Evolutionary conservation across 2,113 vertebrate species (phyloP).

Genomic region (Nyctibius bracteatus): DNA sequence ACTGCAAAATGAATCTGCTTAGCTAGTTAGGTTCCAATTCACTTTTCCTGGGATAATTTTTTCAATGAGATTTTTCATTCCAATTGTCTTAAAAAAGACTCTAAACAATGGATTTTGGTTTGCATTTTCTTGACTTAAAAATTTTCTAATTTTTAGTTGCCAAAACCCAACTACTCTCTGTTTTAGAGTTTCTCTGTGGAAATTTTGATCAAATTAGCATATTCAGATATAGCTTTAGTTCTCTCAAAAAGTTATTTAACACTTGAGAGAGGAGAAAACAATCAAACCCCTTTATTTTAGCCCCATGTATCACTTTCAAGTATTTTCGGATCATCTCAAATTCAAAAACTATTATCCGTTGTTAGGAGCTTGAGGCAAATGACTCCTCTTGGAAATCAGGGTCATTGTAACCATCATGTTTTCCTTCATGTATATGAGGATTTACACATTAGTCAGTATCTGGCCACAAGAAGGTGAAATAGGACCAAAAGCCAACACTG

Average conservation of each 20-base stretch:
- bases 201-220: background rate
- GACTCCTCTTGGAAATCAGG: slow-evolving; percentile 9
- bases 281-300: slow-evolving; percentile 24
- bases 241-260: background rate
- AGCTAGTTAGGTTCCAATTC: background rate
- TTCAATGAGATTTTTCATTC: background rate
- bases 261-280: background rate
- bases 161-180: background rate
- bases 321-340: slow-evolving; percentile 14
- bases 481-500: background rate
- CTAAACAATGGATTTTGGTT: background rate
- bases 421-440: background rate
- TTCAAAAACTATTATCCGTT: slow-evolving; percentile 9
- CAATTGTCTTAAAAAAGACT: accelerated
- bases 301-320: slow-evolving; percentile 25
- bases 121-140: background rate
- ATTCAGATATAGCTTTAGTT: background rate
- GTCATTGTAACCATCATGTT: background rate
- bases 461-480: slow-evolving; percentile 1
- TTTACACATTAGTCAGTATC: slow-evolving; percentile 16
- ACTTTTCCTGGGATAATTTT: background rate
- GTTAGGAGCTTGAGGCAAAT: slow-evolving; percentile 25
- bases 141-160: background rate
- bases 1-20: background rate
- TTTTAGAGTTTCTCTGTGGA: background rate